phyloP scores from a whole-genome alignment of 2,113 vertebrate genomes.

The Atherinomorus stipes region DNA sequence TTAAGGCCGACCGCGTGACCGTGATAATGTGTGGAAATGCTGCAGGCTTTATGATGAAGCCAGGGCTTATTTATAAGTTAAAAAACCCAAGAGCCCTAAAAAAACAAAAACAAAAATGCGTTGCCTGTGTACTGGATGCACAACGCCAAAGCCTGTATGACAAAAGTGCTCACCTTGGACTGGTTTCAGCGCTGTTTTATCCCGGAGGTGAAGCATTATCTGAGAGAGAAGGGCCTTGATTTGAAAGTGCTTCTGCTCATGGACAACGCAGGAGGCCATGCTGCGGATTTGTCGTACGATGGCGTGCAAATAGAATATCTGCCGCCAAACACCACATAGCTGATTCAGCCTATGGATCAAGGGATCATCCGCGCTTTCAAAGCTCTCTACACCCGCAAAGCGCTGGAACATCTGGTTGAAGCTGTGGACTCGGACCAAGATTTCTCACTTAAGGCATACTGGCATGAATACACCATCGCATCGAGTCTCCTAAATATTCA shows the following conservation, averaged over 20 bases:
- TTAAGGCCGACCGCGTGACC: neutral
- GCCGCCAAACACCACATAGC: neutral
- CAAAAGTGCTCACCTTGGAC: conserved; percentile 8
- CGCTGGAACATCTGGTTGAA: conserved; percentile 21
- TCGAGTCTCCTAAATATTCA: conserved; percentile 22
- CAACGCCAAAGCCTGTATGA: conserved; percentile 14
- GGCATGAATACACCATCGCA: neutral
- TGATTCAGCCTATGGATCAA: conserved; percentile 24
- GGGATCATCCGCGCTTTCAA: conserved; percentile 4
- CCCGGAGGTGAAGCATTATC: conserved; percentile 1
- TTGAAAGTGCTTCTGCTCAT: conserved; percentile 22
- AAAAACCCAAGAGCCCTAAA: conserved; percentile 13
- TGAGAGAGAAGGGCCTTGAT: neutral
- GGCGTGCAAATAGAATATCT: conserved; percentile 10
- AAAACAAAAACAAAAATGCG: conserved; percentile 1
- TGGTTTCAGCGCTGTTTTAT: conserved; percentile 10
- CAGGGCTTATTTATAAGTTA: conserved; percentile 11
- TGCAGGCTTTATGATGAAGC: conserved; percentile 18
- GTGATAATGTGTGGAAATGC: conserved; percentile 19
- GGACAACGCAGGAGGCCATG: neutral
- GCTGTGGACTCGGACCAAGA: conserved; percentile 5
- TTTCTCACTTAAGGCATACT: conserved; percentile 10
- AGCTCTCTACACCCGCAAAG: conserved; percentile 1
- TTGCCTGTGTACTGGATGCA: conserved; percentile 22
- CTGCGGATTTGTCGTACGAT: conserved; percentile 12